A percentile compares a stretch with the other conserved stretches of the same genome.
Evolutionary conservation across 2,113 vertebrate genomes (phyloP).

Genomic region (Channa maculata): DNA sequence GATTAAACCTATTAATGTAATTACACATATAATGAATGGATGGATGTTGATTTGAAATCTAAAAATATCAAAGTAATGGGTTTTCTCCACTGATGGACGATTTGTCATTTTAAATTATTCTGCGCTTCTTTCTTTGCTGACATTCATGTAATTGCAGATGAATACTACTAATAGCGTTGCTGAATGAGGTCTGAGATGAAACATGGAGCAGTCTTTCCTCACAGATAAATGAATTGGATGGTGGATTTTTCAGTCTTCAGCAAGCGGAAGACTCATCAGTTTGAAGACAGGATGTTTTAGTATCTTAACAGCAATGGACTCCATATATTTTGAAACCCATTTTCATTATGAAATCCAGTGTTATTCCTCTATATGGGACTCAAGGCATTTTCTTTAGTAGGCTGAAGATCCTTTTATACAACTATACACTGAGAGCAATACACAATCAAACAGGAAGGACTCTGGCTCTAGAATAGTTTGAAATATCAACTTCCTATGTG

Average conservation of each 20-base stretch:
- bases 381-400: slow-evolving; percentile 25
- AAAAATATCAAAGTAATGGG: neutral
- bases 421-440: slow-evolving; percentile 19
- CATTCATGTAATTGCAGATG: slow-evolving; percentile 8
- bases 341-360: slow-evolving; percentile 1
- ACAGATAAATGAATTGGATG: neutral
- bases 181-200: slow-evolving; percentile 6
- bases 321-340: neutral
- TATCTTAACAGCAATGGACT: neutral
- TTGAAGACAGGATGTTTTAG: neutral
- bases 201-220: neutral
- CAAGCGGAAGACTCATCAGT: slow-evolving; percentile 11
- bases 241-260: neutral
- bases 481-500: slow-evolving; percentile 69
- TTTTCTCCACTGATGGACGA: neutral
- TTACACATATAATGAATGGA: too few relatives aligned
- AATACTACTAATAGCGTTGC: neutral
- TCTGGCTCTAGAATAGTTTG: slow-evolving; percentile 72
- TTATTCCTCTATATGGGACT: neutral
- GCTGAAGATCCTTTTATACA: slow-evolving; percentile 42
- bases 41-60: neutral
- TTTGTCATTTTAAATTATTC: neutral
- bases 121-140: neutral
- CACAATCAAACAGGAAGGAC: slow-evolving; percentile 71
- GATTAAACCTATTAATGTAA: neutral